Evolutionary conservation across 2,888 invertebrate species (phyloP).

Genomic region (Hemistola chrysoprasaria): DNA sequence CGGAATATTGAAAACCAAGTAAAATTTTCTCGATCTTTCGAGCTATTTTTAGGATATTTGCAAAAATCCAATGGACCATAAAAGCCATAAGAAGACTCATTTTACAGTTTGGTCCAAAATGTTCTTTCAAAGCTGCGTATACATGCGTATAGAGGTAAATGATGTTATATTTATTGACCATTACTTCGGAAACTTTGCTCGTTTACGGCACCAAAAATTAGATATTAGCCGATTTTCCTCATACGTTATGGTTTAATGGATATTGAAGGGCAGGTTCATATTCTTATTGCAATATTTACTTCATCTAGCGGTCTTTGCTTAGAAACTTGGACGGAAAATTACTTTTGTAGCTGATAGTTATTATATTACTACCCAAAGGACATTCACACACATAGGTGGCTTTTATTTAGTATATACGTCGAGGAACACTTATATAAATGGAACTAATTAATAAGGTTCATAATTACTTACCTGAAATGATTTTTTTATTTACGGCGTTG

Average conservation of each 20-base stretch:
- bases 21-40: too few relatives aligned
- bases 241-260: constrained; percentile 28
- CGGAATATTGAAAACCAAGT: too few relatives aligned
- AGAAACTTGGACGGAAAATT: constrained; percentile 7
- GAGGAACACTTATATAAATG: too few relatives aligned
- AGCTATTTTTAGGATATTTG: too few relatives aligned
- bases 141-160: constrained; percentile 19
- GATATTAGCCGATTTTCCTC: constrained; percentile 48
- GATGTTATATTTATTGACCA: constrained; percentile 50
- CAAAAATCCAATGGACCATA: constrained; percentile 8
- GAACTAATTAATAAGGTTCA: too few relatives aligned
- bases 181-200: constrained; percentile 50
- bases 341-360: constrained; percentile 18
- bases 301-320: constrained; percentile 4
- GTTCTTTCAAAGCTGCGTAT: constrained; percentile 16
- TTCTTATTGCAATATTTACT: constrained; percentile 21
- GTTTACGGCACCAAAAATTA: constrained; percentile 54
- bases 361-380: constrained; percentile 1
- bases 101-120: constrained; percentile 12
- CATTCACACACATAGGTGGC: too few relatives aligned
- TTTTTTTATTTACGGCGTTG: too few relatives aligned
- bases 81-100: constrained; percentile 7
- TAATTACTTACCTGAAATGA: too few relatives aligned
- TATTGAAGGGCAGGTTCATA: constrained; percentile 18
- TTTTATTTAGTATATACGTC: too few relatives aligned